These are phyloP conservation scores for Nicator chloris DNA, from an alignment of 2,113 vertebrate genomes.

Conservation along the genomic window DNA sequence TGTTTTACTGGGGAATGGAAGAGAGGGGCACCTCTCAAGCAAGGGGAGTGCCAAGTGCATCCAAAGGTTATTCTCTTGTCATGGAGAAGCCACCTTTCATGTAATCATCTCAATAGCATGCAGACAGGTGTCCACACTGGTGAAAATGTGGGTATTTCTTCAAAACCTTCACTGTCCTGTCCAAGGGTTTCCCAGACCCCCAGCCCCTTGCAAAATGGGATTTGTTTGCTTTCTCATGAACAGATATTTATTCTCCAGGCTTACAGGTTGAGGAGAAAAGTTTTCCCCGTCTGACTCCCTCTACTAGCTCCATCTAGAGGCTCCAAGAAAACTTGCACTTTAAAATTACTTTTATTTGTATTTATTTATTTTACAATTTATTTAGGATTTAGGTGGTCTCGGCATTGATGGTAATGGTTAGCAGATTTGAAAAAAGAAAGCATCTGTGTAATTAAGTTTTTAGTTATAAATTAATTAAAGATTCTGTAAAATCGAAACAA, in stretches of 20 bases:
- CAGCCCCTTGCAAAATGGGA: background rate
- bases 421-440: background rate
- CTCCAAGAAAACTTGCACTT: background rate
- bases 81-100: background rate
- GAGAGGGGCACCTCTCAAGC: background rate
- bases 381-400: background rate
- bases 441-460: slow-evolving; percentile 12
- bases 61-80: background rate
- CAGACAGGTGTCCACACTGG: background rate
- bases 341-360: background rate
- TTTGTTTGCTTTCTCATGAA: background rate
- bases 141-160: background rate
- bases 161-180: background rate
- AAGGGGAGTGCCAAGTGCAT: background rate
- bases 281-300: background rate
- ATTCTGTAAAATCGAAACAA: background rate
- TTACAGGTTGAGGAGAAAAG: background rate
- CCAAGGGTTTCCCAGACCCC: background rate
- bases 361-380: background rate
- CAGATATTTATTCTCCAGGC: background rate
- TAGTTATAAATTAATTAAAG: background rate
- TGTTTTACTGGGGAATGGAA: background rate
- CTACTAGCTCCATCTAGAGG: slow-evolving; percentile 45
- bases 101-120: fast-evolving
- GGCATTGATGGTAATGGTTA: background rate